These are phyloP conservation scores for Rhineura floridana DNA, from an alignment of 2,113 vertebrate genomes.

Conservation along the genomic window DNA sequence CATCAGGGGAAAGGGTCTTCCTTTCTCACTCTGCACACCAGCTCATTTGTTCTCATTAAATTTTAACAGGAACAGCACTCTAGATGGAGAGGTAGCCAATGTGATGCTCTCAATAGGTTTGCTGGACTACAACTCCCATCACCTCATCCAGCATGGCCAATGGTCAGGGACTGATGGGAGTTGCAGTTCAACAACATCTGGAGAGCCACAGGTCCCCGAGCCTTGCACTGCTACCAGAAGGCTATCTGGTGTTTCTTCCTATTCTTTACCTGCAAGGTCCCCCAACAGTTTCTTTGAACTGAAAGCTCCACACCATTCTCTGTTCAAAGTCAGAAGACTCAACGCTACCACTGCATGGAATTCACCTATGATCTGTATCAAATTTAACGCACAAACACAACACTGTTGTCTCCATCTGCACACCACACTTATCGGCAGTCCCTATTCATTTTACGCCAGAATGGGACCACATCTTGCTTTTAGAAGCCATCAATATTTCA, in stretches of 20 bases:
- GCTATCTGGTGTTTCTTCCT: no score
- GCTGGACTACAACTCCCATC: no score
- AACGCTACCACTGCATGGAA: not conserved
- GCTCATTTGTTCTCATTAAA: constrained; percentile 70
- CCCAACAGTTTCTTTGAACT: no score
- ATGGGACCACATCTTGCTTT: not conserved
- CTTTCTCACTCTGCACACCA: constrained; percentile 36
- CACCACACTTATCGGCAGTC: not conserved
- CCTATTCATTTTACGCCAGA: not conserved
- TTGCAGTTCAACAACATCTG: no score
- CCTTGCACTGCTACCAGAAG: not conserved
- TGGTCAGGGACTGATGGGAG: no score
- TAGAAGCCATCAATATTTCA: not conserved
- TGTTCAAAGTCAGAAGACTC: not conserved
- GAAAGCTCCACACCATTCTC: not conserved
- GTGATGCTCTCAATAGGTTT: no score
- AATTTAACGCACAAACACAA: not conserved
- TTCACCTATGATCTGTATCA: not conserved
- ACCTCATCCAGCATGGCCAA: no score
- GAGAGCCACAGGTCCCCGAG: not conserved
- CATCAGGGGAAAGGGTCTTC: not conserved
- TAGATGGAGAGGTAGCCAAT: not conserved
- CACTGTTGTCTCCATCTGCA: not conserved
- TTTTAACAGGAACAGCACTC: constrained; percentile 46
- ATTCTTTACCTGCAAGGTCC: not conserved